phyloP scores from a whole-genome alignment of 2,113 vertebrate species.

The Centropus unirufus region DNA sequence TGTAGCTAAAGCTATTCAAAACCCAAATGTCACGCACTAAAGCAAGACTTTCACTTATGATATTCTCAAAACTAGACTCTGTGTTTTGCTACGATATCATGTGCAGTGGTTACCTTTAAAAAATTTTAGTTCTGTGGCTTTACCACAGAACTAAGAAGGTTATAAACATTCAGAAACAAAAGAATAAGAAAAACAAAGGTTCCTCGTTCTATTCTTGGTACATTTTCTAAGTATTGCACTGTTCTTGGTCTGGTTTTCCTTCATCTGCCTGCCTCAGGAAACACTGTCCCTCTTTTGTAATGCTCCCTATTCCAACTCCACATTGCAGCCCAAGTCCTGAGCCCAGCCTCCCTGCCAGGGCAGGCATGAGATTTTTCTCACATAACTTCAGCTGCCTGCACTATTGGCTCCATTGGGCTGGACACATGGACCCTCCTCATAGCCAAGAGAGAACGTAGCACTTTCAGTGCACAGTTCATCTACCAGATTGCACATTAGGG shows the following conservation, averaged over 20 bases:
- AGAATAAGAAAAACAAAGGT: neutral
- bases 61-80: neutral
- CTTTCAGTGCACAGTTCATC: neutral
- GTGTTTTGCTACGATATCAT: neutral
- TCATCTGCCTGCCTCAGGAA: neutral
- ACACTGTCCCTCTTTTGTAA: neutral
- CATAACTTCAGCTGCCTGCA: neutral
- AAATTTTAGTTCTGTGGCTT: neutral
- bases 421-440: neutral
- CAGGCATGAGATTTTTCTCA: neutral
- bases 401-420: neutral
- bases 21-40: neutral
- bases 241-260: neutral
- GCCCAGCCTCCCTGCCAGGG: neutral
- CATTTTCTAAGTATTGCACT: rapidly evolving
- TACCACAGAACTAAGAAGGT: neutral
- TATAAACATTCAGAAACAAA: neutral
- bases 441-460: neutral
- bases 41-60: neutral
- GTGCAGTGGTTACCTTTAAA: neutral
- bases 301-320: neutral
- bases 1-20: neutral
- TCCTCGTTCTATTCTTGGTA: neutral
- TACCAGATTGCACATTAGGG: neutral
- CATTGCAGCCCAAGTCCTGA: neutral